A percentile compares a stretch with the other conserved stretches of the same genome.
Conservation (phyloP, 2,797 vertebrate genomes). For the Sebastes itinus region DNA sequence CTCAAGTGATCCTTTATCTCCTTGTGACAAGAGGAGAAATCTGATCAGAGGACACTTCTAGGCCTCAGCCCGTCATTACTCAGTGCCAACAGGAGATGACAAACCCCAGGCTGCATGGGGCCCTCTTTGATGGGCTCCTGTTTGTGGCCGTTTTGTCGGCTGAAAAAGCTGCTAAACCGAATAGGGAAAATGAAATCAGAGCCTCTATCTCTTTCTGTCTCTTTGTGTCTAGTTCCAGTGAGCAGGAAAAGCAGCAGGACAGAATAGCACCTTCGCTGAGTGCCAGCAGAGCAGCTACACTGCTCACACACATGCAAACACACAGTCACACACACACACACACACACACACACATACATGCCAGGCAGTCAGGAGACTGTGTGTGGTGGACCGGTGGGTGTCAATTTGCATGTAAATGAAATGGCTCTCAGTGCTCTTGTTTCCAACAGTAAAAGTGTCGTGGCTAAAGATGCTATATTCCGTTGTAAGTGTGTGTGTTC, state of each 20-base stretch:
- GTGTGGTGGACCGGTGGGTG: conserved; percentile 62
- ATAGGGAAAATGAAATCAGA: conserved; percentile 43
- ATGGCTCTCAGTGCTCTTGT: conserved; percentile 60
- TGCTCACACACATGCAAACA: conserved; percentile 6
- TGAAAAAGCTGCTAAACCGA: conserved; percentile 43
- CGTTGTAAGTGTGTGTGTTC: conserved; percentile 3
- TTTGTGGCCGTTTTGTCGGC: conserved; percentile 30
- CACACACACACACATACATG: background rate
- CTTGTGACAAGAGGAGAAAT: conserved; percentile 50
- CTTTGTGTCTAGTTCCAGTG: conserved; percentile 54
- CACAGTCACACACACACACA: background rate
- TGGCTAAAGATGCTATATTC: conserved; percentile 42
- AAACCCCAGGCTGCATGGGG: conserved; percentile 32
- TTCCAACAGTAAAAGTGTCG: conserved; percentile 55
- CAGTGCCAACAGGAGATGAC: conserved; percentile 37
- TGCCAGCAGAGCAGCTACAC: conserved; percentile 39
- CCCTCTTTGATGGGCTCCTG: conserved; percentile 45
- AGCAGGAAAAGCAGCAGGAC: conserved; percentile 52
- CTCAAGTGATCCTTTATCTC: conserved; percentile 58
- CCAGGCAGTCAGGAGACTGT: conserved; percentile 10
- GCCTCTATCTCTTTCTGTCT: conserved; percentile 13
- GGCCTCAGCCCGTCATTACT: conserved; percentile 36
- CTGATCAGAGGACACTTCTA: conserved; percentile 56
- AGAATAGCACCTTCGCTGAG: conserved; percentile 43
- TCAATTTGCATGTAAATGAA: conserved; percentile 76